A percentile compares a stretch with the other conserved stretches of the same genome.
These are phyloP conservation scores for Drosophila sp. DNA, from an alignment of 1,140 invertebrate genomes.

Conservation along the genomic window DNA sequence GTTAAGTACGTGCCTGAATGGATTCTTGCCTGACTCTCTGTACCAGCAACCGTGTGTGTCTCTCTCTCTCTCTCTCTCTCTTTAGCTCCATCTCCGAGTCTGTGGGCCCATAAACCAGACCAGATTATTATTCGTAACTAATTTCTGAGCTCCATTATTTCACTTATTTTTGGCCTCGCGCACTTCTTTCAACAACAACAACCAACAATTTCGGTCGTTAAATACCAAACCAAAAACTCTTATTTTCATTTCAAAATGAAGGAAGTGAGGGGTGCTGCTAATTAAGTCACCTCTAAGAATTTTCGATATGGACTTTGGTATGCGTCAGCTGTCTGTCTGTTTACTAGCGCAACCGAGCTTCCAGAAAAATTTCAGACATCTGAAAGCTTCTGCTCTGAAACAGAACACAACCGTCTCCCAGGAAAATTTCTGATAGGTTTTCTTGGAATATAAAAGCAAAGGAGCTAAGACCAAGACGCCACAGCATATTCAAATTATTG, in stretches of 20 bases:
- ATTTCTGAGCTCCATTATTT: conserved; percentile 51
- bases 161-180: conserved; percentile 55
- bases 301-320: background rate
- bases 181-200: conserved; percentile 26
- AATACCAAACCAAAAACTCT: conserved; percentile 51
- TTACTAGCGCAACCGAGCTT: too few relatives aligned
- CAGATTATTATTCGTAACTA: conserved; percentile 72
- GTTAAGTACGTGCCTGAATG: conserved; percentile 64
- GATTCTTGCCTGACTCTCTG: conserved; percentile 50
- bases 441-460: too few relatives aligned
- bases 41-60: background rate
- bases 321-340: too few relatives aligned
- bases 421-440: too few relatives aligned
- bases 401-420: too few relatives aligned
- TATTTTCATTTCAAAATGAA: conserved; percentile 67
- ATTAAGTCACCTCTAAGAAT: conserved; percentile 48
- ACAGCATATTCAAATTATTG: too few relatives aligned
- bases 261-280: conserved; percentile 21
- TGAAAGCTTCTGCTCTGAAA: too few relatives aligned
- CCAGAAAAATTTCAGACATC: too few relatives aligned
- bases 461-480: too few relatives aligned
- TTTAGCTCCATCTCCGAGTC: background rate
- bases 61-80: background rate
- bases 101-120: conserved; percentile 47
- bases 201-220: conserved; percentile 12